Conservation (phyloP, 2,113 vertebrate species). For the Nothobranchius furzeri region DNA sequence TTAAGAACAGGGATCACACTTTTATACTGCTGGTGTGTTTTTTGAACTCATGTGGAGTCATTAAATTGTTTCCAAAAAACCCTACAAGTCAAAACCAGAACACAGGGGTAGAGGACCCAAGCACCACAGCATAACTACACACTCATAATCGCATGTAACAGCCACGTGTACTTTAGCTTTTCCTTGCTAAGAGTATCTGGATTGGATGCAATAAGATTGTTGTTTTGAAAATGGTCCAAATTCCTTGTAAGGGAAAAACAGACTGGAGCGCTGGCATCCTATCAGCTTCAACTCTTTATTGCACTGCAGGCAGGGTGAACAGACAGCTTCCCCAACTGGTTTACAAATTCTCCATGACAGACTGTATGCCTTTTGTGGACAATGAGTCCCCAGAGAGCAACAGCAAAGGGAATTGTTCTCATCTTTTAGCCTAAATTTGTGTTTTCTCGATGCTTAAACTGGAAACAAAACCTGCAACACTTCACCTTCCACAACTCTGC, state of each 20-base stretch:
- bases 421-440: slow-evolving; percentile 9
- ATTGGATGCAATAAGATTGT: slow-evolving; percentile 32
- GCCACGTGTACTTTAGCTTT: background rate
- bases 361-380: background rate
- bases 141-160: background rate
- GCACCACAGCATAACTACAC: background rate
- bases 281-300: background rate
- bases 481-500: background rate
- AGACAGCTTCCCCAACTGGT: slow-evolving; percentile 7
- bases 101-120: background rate
- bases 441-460: slow-evolving; percentile 7
- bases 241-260: slow-evolving; percentile 54
- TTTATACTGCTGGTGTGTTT: no score
- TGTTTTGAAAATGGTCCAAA: slow-evolving; percentile 41
- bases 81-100: no score
- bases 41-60: no score
- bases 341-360: slow-evolving; percentile 1
- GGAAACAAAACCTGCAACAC: background rate
- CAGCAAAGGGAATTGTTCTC: background rate
- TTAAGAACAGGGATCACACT: no score
- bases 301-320: slow-evolving; percentile 10
- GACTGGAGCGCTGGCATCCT: slow-evolving; percentile 24
- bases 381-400: slow-evolving; percentile 4
- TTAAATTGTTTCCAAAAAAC: no score
- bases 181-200: slow-evolving; percentile 18